Base-by-base conservation (phyloP, 1,140 invertebrate species). In the Drosophila jambulina region DNA sequence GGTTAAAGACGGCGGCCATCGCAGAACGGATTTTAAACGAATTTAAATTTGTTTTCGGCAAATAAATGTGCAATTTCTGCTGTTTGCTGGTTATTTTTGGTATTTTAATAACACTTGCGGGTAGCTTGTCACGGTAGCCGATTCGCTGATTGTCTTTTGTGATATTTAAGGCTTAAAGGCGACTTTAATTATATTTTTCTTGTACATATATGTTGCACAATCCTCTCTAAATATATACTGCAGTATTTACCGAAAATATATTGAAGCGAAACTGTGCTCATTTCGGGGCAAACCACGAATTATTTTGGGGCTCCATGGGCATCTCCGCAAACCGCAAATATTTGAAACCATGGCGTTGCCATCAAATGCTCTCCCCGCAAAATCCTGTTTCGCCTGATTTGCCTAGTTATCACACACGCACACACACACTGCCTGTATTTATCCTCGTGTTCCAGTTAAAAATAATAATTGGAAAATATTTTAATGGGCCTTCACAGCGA, bases 301-400 rank as follows among this genome's bases (percentile, higher is more conserved):
- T 42, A 78, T 78, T 78, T 78, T 42, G 45, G 74, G 59, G 59
- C 49, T 36, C 21, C 27, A 46, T 34, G 46, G 54, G 45, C 51
- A 58, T 40, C 32, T 25, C 27, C 67, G n/a, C 69, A 77, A 70
- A 70, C 75, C 75, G 64, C 75, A 78, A 61, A 56, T 70, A 78
- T 78, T 78, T 70, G 57, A 78, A 78, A 78, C 75, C 68, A 46
- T 49, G 57, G 29, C 40, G 34, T 36, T 12, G 29, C 36, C 53
- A 64, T 64, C 51, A 51, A 43, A 64, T 75, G 71, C 43, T 60
- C 27, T 53, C 23, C 54, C 42, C 57, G 45, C 38, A 45, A 15
- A 49, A 23, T 70, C 42, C 34, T 53, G 23, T 70, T 68, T 27
- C 17, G 57, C 15, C 75, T 78, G 75, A 78, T 78, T 78, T 78